Conservation (phyloP, 2,888 invertebrate species). For the Trichacis sp. region DNA sequence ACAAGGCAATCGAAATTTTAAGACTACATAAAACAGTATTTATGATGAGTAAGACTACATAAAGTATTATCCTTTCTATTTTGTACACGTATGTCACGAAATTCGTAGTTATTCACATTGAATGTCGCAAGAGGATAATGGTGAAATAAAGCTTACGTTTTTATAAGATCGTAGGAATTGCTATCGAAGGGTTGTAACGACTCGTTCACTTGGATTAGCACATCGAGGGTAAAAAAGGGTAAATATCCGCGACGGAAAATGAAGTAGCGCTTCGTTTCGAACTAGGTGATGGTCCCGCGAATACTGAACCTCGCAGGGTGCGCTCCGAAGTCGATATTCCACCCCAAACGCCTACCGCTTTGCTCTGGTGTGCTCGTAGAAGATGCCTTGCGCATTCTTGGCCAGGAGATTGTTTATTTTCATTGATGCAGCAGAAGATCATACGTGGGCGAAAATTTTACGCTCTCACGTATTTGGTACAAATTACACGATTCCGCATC, state of each 20-base stretch:
- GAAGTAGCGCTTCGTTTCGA: conserved; percentile 42
- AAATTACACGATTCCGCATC: background rate
- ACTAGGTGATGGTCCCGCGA: conserved; percentile 65
- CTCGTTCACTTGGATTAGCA: conserved; percentile 3
- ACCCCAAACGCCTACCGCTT: conserved; percentile 53
- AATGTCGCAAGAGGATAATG: no score
- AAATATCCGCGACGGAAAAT: conserved; percentile 11
- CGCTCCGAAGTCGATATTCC: conserved; percentile 63
- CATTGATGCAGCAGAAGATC: background rate
- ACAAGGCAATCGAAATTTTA: no score
- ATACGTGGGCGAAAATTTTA: background rate
- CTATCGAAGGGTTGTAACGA: background rate
- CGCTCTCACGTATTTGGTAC: background rate
- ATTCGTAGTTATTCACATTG: no score
- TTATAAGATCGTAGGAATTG: background rate
- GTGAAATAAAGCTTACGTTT: background rate
- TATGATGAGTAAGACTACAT: no score
- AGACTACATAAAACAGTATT: no score
- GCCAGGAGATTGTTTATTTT: background rate
- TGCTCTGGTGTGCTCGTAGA: conserved; percentile 49
- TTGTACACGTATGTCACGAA: no score
- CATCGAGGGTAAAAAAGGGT: conserved; percentile 18
- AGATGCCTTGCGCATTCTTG: conserved; percentile 3
- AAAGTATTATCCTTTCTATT: no score
- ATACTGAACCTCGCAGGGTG: conserved; percentile 61